Conservation (phyloP, 1,140 invertebrate genomes). For the Drosophila santomea region DNA sequence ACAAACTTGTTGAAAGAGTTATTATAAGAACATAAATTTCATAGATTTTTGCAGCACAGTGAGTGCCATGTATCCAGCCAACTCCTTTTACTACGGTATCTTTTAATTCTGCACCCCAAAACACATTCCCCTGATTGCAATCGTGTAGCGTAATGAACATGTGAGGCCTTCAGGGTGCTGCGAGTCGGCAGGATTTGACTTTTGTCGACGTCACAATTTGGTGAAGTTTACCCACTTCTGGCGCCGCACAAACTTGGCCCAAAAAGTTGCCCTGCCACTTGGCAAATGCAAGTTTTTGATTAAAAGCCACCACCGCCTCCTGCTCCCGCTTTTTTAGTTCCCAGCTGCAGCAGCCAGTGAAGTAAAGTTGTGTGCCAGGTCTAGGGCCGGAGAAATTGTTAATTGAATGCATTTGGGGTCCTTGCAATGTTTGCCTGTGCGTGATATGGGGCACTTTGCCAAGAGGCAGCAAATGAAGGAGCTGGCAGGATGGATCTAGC, state of each 20-base stretch:
- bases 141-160: neutral
- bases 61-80: no score
- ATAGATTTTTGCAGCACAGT: no score
- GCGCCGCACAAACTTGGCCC: constrained; percentile 52
- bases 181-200: constrained; percentile 70
- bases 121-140: constrained; percentile 4
- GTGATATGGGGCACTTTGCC: constrained; percentile 55
- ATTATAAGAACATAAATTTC: no score
- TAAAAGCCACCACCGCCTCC: constrained; percentile 53
- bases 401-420: constrained; percentile 75
- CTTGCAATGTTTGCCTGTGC: constrained; percentile 63
- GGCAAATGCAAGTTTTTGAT: constrained; percentile 77
- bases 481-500: neutral
- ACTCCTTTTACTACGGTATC: neutral
- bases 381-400: constrained; percentile 62
- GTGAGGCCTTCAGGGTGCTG: constrained; percentile 16
- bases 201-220: constrained; percentile 77
- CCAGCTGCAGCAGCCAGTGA: constrained; percentile 41
- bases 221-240: constrained; percentile 62
- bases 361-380: constrained; percentile 60
- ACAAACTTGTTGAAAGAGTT: no score
- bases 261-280: constrained; percentile 66
- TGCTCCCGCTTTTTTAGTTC: constrained; percentile 13
- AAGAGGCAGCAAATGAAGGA: constrained; percentile 17
- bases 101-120: neutral